Base-by-base conservation (phyloP, 2,888 invertebrate genomes). In the Laspeyria flexula region DNA sequence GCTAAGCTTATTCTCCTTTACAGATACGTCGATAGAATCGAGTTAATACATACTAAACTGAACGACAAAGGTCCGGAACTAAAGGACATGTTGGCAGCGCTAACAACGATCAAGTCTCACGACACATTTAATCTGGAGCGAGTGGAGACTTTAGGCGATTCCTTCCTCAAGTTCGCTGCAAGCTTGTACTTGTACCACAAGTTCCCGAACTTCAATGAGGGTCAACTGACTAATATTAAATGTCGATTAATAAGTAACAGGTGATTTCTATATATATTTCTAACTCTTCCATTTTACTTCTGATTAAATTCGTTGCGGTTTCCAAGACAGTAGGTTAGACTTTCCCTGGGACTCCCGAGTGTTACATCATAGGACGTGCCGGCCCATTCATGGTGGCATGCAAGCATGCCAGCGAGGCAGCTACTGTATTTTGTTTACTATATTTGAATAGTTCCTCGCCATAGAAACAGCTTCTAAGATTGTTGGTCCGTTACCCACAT, bases 91-190 rank as follows among this genome's bases (percentile, higher is more conserved):
- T 73, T 93, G 29, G 81, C 94, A 75, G 96, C 97, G 0, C 77
- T 98, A 0, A 97, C 97, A 0, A 93, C 95, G 0, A 94, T 95
- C 27, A 94, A 94, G 51, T 94, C 96, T 0, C 93, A 95, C 56
- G 98, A 98, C 73, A 93, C 94, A 3, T 95, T 97, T 60, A 94
- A 97, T 77, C 83, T 97, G 66, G 98, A 99, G 78, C 90, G 97
- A 0, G 88, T 96, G 10, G 98, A 98, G 85, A 97, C 97, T 0
- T 93, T 99, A 2, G 99, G 98, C 0, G 98, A 99, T 81, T 96
- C 97, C 0, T 96, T 96, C 82, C 88, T 99, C 5, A 98, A 99
- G 86, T 96, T 95, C 68, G 94, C 96, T 1, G 93, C 94, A 0
- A 96, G 96, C 0, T 83, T 97, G 1, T 96, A 94, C 79, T 88